These are phyloP conservation scores for Abramis brama DNA, from an alignment of 2,113 vertebrate species.

Conservation along the genomic window DNA sequence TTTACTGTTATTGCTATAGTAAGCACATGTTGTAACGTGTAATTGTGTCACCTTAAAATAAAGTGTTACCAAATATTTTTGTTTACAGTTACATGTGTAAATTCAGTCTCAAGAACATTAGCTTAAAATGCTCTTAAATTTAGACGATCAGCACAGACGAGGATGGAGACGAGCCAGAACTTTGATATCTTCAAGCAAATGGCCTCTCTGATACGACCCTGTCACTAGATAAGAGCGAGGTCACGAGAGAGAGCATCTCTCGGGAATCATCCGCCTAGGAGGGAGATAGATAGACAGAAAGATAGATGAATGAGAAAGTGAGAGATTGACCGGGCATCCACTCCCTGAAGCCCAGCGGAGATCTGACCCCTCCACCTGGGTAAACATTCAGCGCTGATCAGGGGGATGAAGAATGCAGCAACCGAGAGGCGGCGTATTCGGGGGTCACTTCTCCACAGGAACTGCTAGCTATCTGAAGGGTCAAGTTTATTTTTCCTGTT, in stretches of 20 bases:
- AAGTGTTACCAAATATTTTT: neutral
- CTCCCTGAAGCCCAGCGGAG: slow-evolving; percentile 35
- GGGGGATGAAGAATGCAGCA: slow-evolving; percentile 49
- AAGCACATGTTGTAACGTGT: too few relatives aligned
- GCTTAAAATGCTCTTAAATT: neutral
- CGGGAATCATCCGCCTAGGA: slow-evolving; percentile 30
- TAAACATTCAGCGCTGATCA: slow-evolving; percentile 57
- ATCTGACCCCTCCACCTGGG: slow-evolving; percentile 57
- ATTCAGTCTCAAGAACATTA: neutral
- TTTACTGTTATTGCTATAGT: too few relatives aligned
- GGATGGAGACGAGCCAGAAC: neutral
- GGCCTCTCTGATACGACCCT: slow-evolving; percentile 33
- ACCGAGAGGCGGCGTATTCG: slow-evolving; percentile 26
- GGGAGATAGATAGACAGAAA: slow-evolving; percentile 40
- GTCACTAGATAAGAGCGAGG: slow-evolving; percentile 50
- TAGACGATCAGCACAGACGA: neutral
- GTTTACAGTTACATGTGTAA: neutral
- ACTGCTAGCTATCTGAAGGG: slow-evolving; percentile 57
- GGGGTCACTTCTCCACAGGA: slow-evolving; percentile 68
- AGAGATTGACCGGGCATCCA: slow-evolving; percentile 32
- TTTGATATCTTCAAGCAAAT: slow-evolving; percentile 38
- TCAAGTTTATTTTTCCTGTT: slow-evolving; percentile 79
- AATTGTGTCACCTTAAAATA: too few relatives aligned
- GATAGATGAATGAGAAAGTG: slow-evolving; percentile 40
- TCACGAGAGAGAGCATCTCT: slow-evolving; percentile 45